A percentile compares a stretch with the other conserved stretches of the same genome.
phyloP scores from a whole-genome alignment of 1,140 invertebrate species.

The Euura saliciscinereae region DNA sequence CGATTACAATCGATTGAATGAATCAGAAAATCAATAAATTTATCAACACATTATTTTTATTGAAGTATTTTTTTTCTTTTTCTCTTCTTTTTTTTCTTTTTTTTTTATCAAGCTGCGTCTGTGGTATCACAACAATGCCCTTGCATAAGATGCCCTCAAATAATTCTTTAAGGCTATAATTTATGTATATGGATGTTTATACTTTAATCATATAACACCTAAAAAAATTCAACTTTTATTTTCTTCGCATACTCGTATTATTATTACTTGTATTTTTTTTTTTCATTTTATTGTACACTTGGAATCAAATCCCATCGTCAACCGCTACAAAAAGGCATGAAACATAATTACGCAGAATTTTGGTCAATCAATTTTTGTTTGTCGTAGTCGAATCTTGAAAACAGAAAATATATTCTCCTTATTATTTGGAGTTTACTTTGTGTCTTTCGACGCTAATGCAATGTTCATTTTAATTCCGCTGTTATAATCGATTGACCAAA shows the following conservation, averaged over 20 bases:
- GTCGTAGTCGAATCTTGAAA: no score
- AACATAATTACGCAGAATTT: no score
- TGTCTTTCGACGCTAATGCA: neutral
- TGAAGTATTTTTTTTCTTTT: constrained; percentile 8
- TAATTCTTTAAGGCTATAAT: constrained; percentile 27
- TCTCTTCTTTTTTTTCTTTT: neutral
- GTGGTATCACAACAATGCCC: constrained; percentile 53
- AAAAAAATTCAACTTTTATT: no score
- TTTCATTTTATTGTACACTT: neutral
- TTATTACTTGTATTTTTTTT: neutral
- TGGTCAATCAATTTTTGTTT: no score
- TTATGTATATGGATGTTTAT: neutral
- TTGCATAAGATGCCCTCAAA: constrained; percentile 42
- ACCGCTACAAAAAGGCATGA: neutral
- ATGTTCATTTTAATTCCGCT: neutral
- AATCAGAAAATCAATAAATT: neutral
- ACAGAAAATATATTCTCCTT: no score
- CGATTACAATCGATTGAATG: neutral
- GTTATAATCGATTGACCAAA: neutral
- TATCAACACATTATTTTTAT: constrained; percentile 36
- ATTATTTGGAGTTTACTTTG: no score
- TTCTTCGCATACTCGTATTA: no score
- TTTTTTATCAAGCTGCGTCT: constrained; percentile 49
- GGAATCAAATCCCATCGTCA: neutral
- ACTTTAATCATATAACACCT: neutral